Evolutionary conservation across 2,888 invertebrate genomes (phyloP).

Genomic region (Protodeltote pygarga): DNA sequence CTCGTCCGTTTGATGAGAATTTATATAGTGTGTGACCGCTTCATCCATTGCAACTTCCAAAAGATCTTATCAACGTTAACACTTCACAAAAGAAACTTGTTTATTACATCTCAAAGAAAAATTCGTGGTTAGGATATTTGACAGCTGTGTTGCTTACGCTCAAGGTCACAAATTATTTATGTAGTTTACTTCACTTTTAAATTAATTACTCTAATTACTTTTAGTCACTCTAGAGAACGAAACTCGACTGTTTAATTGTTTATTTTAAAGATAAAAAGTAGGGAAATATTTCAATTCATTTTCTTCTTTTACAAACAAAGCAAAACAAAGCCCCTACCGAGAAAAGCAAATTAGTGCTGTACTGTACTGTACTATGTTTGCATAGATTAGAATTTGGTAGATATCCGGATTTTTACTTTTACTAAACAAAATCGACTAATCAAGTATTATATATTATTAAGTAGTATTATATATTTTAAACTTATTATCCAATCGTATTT

Average conservation of each 20-base stretch:
- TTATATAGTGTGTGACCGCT: slow-evolving; percentile 79
- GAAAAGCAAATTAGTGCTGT: too few relatives aligned
- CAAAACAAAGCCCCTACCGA: too few relatives aligned
- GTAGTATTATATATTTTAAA: too few relatives aligned
- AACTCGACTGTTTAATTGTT: too few relatives aligned
- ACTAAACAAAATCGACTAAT: too few relatives aligned
- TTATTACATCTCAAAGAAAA: slow-evolving; percentile 42
- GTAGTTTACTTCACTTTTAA: slow-evolving; percentile 3
- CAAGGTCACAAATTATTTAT: slow-evolving; percentile 57
- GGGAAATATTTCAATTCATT: background rate
- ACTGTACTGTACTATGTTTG: too few relatives aligned
- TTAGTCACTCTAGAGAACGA: background rate
- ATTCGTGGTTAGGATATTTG: slow-evolving; percentile 53
- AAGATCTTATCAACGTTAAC: slow-evolving; percentile 60
- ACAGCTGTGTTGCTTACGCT: slow-evolving; percentile 57
- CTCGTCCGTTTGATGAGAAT: slow-evolving; percentile 73
- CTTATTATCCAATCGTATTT: too few relatives aligned
- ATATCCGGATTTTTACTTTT: too few relatives aligned
- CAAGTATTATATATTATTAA: too few relatives aligned
- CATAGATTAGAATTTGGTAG: too few relatives aligned
- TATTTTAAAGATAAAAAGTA: too few relatives aligned
- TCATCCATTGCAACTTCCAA: slow-evolving; percentile 79
- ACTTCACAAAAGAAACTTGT: slow-evolving; percentile 48
- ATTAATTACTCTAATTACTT: background rate
- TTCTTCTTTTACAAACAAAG: slow-evolving; percentile 39